A percentile compares a stretch with the other conserved stretches of the same genome.
Evolutionary conservation across 2,888 invertebrate species (phyloP).

Genomic region (Tenthredo scrophulariae): DNA sequence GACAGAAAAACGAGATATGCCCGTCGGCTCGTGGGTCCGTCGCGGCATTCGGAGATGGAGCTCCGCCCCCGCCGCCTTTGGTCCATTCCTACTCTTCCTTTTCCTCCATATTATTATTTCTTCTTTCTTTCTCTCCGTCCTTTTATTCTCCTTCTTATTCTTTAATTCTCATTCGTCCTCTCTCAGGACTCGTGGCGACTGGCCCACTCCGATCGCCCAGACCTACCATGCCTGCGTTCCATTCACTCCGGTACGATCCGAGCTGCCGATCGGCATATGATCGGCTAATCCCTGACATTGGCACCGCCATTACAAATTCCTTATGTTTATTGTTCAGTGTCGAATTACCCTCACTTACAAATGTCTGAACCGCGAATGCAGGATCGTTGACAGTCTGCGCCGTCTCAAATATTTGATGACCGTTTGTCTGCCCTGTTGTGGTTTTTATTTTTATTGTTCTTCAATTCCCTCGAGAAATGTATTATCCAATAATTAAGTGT

Average conservation of each 20-base stretch:
- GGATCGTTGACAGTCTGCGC: neutral
- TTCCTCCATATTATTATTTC: slow-evolving; percentile 56
- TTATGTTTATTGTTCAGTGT: neutral
- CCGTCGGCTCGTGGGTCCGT: slow-evolving; percentile 69
- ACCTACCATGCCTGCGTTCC: slow-evolving; percentile 50
- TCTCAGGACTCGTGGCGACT: slow-evolving; percentile 57
- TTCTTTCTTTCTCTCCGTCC: slow-evolving; percentile 55
- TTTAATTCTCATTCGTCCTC: slow-evolving; percentile 59
- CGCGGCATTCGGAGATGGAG: slow-evolving; percentile 73
- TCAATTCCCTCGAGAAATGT: neutral
- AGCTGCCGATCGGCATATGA: slow-evolving; percentile 34
- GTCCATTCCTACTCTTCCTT: slow-evolving; percentile 57
- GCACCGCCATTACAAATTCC: slow-evolving; percentile 51
- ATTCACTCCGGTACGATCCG: slow-evolving; percentile 50
- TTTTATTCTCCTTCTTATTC: slow-evolving; percentile 56
- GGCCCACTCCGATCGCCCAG: slow-evolving; percentile 57
- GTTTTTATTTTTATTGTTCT: neutral
- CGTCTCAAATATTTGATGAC: slow-evolving; percentile 7
- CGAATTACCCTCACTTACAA: neutral
- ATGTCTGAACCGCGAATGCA: neutral
- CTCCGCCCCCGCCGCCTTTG: slow-evolving; percentile 73
- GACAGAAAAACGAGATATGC: slow-evolving; percentile 69
- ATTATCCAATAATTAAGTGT: slow-evolving; percentile 7
- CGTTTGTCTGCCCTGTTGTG: neutral
- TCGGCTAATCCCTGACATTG: slow-evolving; percentile 47